Evolutionary conservation across 1,140 invertebrate genomes (phyloP), one percentile per base, ranked within the genome.

Genomic region (Venturia canescens): DNA sequence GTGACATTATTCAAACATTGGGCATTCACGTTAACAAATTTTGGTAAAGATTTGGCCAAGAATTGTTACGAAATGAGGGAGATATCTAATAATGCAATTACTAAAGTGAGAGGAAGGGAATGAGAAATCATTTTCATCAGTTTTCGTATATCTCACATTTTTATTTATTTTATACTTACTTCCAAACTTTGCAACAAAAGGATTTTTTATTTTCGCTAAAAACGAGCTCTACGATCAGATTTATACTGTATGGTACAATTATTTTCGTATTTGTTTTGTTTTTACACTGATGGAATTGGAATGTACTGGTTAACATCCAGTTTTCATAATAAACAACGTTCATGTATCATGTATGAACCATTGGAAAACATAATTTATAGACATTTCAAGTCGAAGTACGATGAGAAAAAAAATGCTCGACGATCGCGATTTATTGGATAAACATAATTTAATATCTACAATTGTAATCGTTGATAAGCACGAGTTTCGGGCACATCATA

Each of bases 181-280:
- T 57, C 21, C 16, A 57, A 57, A 18, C 16, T 57, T 9, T 18
- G 38, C 38, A 44, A 44, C 38, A 44, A 44, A 57, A 21, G n/a
- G 21, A 2, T n/a, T n/a, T 23, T n/a, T 57, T 23, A 1, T 57
- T 57, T 57, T 57, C 53, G 18, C 53, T 44, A 57, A 16, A 21
- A 57, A 44, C 38, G 38, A n/a, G 21, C 21, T 57, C 53, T n/a
- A 57, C 53, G 21, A 57, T 57, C 53, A n/a, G n/a, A 21, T 57
- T n/a, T n/a, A n/a, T 57, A 57, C 53, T 57, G 53, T n/a, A 57
- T 57, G 53, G 18, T 57, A 57, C 53, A 57, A 57, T 57, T n/a
- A 57, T 57, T 57, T 57, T 57, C 21, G 18, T 57, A n/a, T 57
- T 57, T 5, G n/a, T 57, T n/a, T n/a, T 57, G 1, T 57, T 57